A percentile compares a stretch with the other conserved stretches of the same genome.
These are phyloP conservation scores for Trichonephila clavipes DNA, from an alignment of 1,140 invertebrate species.

Conservation along the genomic window DNA sequence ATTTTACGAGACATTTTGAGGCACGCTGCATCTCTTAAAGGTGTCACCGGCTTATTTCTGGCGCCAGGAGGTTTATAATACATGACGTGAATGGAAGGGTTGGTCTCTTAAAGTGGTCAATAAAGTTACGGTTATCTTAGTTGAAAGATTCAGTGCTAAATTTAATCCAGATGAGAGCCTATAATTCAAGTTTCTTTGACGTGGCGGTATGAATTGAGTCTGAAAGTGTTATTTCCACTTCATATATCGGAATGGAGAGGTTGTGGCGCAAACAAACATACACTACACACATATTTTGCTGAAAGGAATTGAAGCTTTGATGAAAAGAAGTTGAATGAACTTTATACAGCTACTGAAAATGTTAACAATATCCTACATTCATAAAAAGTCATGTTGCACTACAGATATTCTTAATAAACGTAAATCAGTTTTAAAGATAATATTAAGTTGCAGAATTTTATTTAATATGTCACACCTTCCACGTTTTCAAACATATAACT, in stretches of 20 bases:
- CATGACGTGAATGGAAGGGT: not conserved
- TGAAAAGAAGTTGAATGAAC: too few relatives aligned
- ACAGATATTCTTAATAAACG: too few relatives aligned
- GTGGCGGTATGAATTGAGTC: not conserved
- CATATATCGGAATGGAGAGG: not conserved
- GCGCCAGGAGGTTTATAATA: constrained; percentile 25
- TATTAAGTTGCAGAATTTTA: too few relatives aligned
- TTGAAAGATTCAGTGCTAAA: constrained; percentile 38
- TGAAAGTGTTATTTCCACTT: not conserved
- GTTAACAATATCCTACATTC: too few relatives aligned
- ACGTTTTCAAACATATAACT: too few relatives aligned
- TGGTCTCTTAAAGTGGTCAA: not conserved
- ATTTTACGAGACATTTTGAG: not conserved
- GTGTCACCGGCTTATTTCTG: not conserved
- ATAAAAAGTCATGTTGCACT: too few relatives aligned
- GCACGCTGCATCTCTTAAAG: not conserved
- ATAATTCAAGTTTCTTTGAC: constrained; percentile 5
- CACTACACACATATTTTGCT: too few relatives aligned
- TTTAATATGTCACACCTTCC: too few relatives aligned
- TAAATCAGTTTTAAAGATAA: too few relatives aligned
- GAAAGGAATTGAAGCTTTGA: too few relatives aligned
- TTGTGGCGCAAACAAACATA: not conserved
- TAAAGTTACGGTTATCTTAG: constrained; percentile 37
- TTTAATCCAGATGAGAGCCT: constrained; percentile 48
- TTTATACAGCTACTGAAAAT: too few relatives aligned